Evolutionary conservation across 2,888 invertebrate genomes (phyloP).

Genomic region (Hermodice carunculata): DNA sequence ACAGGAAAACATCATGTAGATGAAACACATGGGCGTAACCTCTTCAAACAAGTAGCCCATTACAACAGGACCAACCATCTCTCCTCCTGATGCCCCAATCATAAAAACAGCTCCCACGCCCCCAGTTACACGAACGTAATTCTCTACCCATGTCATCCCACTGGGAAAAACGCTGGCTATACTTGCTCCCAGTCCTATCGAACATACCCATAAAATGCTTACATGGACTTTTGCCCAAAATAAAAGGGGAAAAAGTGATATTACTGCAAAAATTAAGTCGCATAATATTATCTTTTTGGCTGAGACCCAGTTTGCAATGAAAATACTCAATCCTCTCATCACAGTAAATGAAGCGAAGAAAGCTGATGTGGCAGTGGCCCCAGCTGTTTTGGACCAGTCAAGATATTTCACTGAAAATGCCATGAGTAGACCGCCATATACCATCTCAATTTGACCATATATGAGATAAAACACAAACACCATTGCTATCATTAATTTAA

Average conservation of each 20-base stretch:
- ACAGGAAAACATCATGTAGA: neutral
- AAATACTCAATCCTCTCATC: neutral
- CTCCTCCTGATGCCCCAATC: constrained; percentile 5
- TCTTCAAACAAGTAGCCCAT: neutral
- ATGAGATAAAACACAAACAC: constrained; percentile 1
- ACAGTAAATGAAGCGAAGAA: neutral
- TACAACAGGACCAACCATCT: constrained; percentile 3
- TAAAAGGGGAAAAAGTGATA: neutral
- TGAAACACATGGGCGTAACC: neutral
- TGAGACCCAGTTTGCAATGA: neutral
- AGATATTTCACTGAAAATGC: neutral
- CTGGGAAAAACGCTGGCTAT: constrained; percentile 8
- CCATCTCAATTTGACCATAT: constrained; percentile 6
- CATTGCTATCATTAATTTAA: neutral
- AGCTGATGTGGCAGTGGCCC: constrained; percentile 1
- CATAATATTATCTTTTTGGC: neutral
- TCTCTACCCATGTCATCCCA: neutral
- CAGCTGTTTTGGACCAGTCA: constrained; percentile 5
- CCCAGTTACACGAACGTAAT: neutral
- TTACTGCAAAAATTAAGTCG: neutral
- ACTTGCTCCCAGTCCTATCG: neutral
- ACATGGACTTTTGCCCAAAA: neutral
- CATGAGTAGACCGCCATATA: neutral
- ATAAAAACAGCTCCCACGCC: constrained; percentile 7
- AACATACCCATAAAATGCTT: constrained; percentile 2